A percentile compares a stretch with the other conserved stretches of the same genome.
phyloP scores from a whole-genome alignment of 2,888 invertebrate genomes.

The Thelaira solivaga region DNA sequence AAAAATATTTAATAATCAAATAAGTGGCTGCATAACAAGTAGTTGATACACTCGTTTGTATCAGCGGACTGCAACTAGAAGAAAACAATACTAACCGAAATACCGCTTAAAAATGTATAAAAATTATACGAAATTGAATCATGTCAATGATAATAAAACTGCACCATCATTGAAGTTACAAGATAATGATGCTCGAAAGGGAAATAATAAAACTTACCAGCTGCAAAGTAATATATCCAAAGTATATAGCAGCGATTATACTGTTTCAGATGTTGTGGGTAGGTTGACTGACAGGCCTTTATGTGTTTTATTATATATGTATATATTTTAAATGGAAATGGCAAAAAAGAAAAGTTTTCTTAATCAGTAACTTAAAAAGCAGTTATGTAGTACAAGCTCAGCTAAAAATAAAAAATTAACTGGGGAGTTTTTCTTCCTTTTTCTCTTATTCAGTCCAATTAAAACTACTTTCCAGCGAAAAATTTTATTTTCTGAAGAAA shows the following conservation, averaged over 20 bases:
- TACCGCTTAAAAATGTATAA: constrained; percentile 47
- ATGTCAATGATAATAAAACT: constrained; percentile 10
- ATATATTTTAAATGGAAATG: background rate
- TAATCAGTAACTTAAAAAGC: too few species aligned
- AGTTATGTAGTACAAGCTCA: too few species aligned
- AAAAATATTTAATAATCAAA: constrained; percentile 15
- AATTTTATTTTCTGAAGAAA: too few species aligned
- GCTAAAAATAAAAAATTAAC: too few species aligned
- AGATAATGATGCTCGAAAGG: background rate
- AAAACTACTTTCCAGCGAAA: too few species aligned
- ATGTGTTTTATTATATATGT: background rate
- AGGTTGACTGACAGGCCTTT: background rate
- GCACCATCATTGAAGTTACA: background rate
- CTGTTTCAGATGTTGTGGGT: constrained; percentile 19
- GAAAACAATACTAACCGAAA: background rate
- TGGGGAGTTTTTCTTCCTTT: too few species aligned
- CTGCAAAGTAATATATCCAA: constrained; percentile 15
- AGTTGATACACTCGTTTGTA: background rate
- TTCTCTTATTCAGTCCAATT: too few species aligned
- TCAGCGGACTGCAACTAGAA: background rate
- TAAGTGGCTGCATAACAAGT: background rate
- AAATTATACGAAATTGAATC: constrained; percentile 29
- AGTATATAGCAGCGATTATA: constrained; percentile 44
- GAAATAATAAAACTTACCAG: constrained; percentile 15
- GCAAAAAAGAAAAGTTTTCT: background rate